Evolutionary conservation across 2,888 invertebrate genomes (phyloP).

Genomic region (Calameuta idolon): DNA sequence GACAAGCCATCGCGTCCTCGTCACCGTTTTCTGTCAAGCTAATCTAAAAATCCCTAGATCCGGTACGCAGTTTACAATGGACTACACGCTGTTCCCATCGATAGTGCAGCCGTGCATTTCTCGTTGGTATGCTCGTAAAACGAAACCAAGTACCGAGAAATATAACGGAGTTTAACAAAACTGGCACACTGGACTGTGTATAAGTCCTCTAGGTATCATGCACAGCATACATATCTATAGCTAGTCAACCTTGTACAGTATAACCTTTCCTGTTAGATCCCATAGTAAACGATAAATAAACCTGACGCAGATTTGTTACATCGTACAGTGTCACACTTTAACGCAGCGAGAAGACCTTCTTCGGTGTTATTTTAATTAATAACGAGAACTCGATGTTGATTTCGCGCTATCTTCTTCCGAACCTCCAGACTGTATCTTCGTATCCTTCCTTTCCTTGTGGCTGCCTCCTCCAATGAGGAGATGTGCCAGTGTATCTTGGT

Average conservation of each 20-base stretch:
- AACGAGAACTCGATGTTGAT: neutral
- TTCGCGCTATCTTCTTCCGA: neutral
- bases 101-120: neutral
- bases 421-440: neutral
- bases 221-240: constrained; percentile 2
- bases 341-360: neutral
- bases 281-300: neutral
- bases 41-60: neutral
- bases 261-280: constrained; percentile 40
- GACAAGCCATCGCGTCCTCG: neutral
- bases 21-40: neutral
- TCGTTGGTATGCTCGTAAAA: neutral
- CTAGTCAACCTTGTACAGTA: constrained; percentile 43
- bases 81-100: neutral
- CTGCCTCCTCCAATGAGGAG: no score
- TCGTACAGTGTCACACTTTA: neutral
- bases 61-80: neutral
- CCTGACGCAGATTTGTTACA: neutral
- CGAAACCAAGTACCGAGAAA: neutral
- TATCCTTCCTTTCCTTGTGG: no score
- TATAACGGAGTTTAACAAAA: neutral
- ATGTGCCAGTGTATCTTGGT: neutral
- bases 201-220: neutral
- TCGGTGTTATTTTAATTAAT: neutral
- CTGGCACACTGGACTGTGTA: neutral